Percentiles rank a stretch among this genome's conserved stretches.
Conservation (phyloP, 2,888 invertebrate species). For the Eilema griseolum region DNA sequence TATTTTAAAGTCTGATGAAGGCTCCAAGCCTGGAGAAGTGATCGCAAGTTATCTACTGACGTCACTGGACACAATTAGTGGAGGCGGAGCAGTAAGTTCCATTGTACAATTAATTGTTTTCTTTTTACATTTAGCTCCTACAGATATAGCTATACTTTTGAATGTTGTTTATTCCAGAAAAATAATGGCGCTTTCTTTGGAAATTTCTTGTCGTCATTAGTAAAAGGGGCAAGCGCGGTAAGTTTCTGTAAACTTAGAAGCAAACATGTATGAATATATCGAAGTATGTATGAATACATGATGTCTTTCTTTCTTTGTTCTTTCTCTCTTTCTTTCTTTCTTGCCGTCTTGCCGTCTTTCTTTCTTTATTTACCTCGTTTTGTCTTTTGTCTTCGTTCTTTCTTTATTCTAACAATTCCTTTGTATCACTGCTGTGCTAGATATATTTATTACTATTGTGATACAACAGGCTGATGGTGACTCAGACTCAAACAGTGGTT, state of each 20-base stretch:
- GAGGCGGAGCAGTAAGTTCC: slow-evolving; percentile 80
- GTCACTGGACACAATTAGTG: slow-evolving; percentile 78
- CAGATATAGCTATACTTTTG: neutral
- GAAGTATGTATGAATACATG: too few relatives aligned
- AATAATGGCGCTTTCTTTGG: slow-evolving; percentile 84
- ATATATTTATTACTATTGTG: neutral
- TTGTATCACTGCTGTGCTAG: neutral
- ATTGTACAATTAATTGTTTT: neutral
- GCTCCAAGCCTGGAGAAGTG: slow-evolving; percentile 78
- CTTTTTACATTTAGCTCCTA: neutral
- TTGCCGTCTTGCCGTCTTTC: too few relatives aligned
- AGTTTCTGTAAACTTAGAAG: slow-evolving; percentile 42
- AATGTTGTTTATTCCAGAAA: slow-evolving; percentile 64
- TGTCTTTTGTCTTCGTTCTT: too few relatives aligned
- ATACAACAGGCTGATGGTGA: slow-evolving; percentile 65
- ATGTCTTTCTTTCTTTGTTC: too few relatives aligned
- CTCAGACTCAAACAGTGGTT: slow-evolving; percentile 61
- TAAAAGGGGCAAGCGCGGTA: slow-evolving; percentile 82
- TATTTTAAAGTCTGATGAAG: slow-evolving; percentile 71
- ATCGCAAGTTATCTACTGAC: slow-evolving; percentile 79
- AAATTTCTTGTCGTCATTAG: slow-evolving; percentile 73
- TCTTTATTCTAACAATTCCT: too few relatives aligned
- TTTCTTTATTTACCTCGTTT: too few relatives aligned
- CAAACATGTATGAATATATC: too few relatives aligned
- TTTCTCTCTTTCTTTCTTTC: too few relatives aligned